Base-by-base conservation (phyloP, 2,113 vertebrate genomes). In the Scopus umbretta region DNA sequence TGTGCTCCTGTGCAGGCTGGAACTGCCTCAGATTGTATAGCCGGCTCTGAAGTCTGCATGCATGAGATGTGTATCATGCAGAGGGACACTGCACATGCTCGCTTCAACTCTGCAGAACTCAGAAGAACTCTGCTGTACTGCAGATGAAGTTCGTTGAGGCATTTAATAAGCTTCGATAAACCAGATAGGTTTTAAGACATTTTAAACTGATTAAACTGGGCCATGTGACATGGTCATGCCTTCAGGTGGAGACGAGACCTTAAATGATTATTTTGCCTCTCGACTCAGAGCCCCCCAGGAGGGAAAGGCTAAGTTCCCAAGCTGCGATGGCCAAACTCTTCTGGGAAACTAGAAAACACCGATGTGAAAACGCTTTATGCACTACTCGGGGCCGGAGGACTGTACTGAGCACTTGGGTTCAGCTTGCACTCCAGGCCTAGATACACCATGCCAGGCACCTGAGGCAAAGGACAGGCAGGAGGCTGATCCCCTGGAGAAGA, bases 151-250 rank as follows among this genome's bases (percentile, higher is more conserved):
- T 82, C 58, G 43, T 1, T 36, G 42, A 58, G 27, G 55, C 29
- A 36, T 89, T 91, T 91, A 92, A 87, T 79, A 80, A 88, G 67
- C 68, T 92, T 86, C 83, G 72, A 59, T 70, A 83, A 88, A 68
- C 32, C 80, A 90, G 59, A 50, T 26, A 66, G 13, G 23, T 61
- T 97, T 94, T 58, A 90, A 94, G 63, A 83, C 75, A 78, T 88
- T 92, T 85, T 66, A 90, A 90, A 86, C 59, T 29, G 42, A 80
- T 90, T 90, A 92, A 70, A 38, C 9, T 56, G 22, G 22, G 19
- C n/a, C 72, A 58, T 47, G 63, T 86, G 58, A 83, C 45, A 40
- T 19, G 16, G 40, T 49, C 73, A 27, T 34, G 50, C 40, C 26
- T 95, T 84, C 72, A 83, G 16, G 50, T 86, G 27, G 59, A 91